Percentiles rank a stretch among this genome's conserved stretches.
Conservation (phyloP, 2,113 vertebrate species). For the Tragulus kanchil region DNA sequence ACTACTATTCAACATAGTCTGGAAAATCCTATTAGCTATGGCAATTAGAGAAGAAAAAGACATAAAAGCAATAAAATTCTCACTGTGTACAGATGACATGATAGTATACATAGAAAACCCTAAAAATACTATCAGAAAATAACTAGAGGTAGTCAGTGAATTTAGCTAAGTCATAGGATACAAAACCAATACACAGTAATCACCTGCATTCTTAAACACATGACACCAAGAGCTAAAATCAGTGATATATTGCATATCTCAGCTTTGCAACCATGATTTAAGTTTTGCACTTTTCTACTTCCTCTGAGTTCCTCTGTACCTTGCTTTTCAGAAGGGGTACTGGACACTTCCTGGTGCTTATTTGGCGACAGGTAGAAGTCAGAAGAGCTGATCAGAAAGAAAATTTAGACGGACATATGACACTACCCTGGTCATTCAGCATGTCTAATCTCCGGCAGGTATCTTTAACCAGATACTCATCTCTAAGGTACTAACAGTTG, state of each 20-base stretch:
- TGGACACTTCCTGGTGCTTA: background rate
- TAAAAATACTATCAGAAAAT: too few species aligned
- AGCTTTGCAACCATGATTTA: background rate
- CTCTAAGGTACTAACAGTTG: constrained; percentile 13
- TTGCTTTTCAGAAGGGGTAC: background rate
- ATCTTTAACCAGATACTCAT: background rate
- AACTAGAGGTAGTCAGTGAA: too few species aligned
- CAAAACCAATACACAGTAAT: too few species aligned
- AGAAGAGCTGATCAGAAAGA: background rate
- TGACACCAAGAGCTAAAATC: background rate
- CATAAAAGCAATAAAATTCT: too few species aligned
- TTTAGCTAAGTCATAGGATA: too few species aligned
- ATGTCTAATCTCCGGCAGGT: background rate
- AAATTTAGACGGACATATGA: background rate
- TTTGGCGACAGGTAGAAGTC: background rate
- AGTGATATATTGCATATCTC: background rate
- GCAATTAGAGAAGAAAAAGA: too few species aligned
- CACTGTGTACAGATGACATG: too few species aligned
- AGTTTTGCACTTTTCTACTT: background rate
- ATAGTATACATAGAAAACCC: too few species aligned
- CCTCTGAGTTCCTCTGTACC: background rate
- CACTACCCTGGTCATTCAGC: background rate
- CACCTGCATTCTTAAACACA: too few species aligned
- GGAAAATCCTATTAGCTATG: too few species aligned
- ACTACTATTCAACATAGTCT: too few species aligned